Evolutionary conservation across 2,797 vertebrate species (phyloP).

Genomic region (Oreochromis mossambicus): DNA sequence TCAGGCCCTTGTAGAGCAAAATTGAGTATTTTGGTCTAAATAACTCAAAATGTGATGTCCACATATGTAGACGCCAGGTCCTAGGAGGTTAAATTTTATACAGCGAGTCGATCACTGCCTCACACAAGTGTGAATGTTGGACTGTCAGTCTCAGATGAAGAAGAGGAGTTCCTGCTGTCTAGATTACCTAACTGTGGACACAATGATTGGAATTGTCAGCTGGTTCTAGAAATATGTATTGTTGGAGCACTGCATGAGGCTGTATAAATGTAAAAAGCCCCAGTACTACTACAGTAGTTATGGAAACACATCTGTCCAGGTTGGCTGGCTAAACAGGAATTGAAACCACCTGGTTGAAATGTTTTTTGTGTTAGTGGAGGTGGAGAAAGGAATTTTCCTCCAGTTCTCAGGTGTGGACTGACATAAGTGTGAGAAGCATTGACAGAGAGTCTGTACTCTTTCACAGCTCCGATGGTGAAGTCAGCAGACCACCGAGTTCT

Average conservation of each 20-base stretch:
- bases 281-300: neutral
- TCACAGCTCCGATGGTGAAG: neutral
- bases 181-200: neutral
- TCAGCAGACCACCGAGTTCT: neutral
- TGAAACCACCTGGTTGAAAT: slow-evolving; percentile 15
- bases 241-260: neutral
- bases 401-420: neutral
- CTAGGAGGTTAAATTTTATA: neutral
- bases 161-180: neutral
- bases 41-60: too few relatives aligned
- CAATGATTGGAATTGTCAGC: neutral
- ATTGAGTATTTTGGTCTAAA: too few relatives aligned
- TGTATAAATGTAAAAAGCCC: slow-evolving; percentile 11
- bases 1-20: too few relatives aligned
- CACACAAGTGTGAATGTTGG: neutral
- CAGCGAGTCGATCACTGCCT: neutral
- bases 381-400: slow-evolving; percentile 8
- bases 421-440: slow-evolving; percentile 1
- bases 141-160: neutral
- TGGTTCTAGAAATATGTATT: neutral
- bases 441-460: neutral
- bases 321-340: slow-evolving; percentile 1
- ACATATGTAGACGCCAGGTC: too few relatives aligned
- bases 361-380: neutral
- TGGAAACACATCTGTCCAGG: slow-evolving; percentile 4